Evolutionary conservation across 2,797 vertebrate genomes (phyloP), one percentile per base, ranked within the genome.

Genomic region (Enteromius afrohamiltoni): DNA sequence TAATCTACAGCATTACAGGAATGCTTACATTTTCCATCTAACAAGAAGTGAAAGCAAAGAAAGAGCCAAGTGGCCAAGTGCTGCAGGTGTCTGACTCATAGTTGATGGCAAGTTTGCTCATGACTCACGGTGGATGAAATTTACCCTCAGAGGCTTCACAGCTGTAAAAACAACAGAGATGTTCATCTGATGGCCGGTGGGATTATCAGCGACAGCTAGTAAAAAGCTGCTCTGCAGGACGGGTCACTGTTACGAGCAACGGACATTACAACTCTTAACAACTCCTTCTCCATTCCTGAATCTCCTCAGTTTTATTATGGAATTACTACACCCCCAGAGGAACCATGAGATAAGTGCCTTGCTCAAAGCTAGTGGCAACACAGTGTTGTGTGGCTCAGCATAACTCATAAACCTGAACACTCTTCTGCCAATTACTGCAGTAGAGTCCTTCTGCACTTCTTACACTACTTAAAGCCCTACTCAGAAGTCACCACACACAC

Each of bases 71-170:
- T 37, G 51, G 49, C 65, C 47, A 69, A 69, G 64, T 69, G 64
- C 64, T 79, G 78, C 34, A 79, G 65, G 78, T 79, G 64, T 23
- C 77, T 79, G 78, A 80, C 78, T 76, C 73, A 76, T 10, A 34
- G 19, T 40, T 40, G 31, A 76, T 16, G 31, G 21, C 11, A 55
- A 58, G 31, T 58, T 76, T 76, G 73, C 73, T 80, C 34, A 70
- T 58, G 77, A 79, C 45, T 79, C 45, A 65, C 26, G 8, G 21
- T 67, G 62, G 42, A 58, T 70, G 65, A 49, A 80, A 70, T 80
- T 58, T 70, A 70, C 78, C 78, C 65, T 70, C 14, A 6, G 51
- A 79, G 31, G 49, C 65, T 70, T 80, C 2, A 21, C 34, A 4
- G 34, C 17, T 2, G 0, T 17, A 69, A 70, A 23, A 69, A 37